Evolutionary conservation across 2,888 invertebrate species (phyloP).

Genomic region (Agrochola circellaris): DNA sequence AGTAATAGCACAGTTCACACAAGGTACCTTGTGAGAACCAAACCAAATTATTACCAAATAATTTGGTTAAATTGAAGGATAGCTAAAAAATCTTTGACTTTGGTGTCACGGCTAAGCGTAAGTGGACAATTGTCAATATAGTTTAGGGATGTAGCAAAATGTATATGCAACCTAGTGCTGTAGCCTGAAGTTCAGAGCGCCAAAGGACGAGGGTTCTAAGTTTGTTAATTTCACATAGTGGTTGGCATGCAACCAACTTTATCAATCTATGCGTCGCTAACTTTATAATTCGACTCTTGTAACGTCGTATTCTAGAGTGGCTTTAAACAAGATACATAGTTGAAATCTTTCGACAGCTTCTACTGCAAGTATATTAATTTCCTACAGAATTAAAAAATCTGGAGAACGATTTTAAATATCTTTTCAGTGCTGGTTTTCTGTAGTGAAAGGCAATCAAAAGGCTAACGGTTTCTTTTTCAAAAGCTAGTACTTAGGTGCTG

Average conservation of each 20-base stretch:
- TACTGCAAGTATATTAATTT: slow-evolving; percentile 6
- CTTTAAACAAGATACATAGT: slow-evolving; percentile 38
- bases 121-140: slow-evolving; percentile 46
- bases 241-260: slow-evolving; percentile 83
- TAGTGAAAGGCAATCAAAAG: slow-evolving; percentile 72
- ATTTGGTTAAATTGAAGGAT: not conserved
- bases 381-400: slow-evolving; percentile 29
- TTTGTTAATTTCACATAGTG: slow-evolving; percentile 87
- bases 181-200: slow-evolving; percentile 73
- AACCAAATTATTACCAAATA: no score
- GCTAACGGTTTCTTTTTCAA: slow-evolving; percentile 71
- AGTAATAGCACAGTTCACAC: not conserved
- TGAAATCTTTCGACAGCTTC: slow-evolving; percentile 19
- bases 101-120: slow-evolving; percentile 4
- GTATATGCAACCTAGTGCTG: slow-evolving; percentile 78
- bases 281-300: slow-evolving; percentile 73
- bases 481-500: slow-evolving; percentile 64
- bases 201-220: slow-evolving; percentile 80
- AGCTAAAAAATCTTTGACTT: not conserved
- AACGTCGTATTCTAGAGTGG: slow-evolving; percentile 47
- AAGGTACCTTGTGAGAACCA: no score
- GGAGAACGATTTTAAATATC: slow-evolving; percentile 57
- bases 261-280: slow-evolving; percentile 82
- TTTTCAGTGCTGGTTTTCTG: slow-evolving; percentile 66
- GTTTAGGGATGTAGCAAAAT: slow-evolving; percentile 72